Percentiles rank a stretch among this genome's conserved stretches.
Conservation (phyloP, 1,140 invertebrate genomes). For the Nasonia giraulti region DNA sequence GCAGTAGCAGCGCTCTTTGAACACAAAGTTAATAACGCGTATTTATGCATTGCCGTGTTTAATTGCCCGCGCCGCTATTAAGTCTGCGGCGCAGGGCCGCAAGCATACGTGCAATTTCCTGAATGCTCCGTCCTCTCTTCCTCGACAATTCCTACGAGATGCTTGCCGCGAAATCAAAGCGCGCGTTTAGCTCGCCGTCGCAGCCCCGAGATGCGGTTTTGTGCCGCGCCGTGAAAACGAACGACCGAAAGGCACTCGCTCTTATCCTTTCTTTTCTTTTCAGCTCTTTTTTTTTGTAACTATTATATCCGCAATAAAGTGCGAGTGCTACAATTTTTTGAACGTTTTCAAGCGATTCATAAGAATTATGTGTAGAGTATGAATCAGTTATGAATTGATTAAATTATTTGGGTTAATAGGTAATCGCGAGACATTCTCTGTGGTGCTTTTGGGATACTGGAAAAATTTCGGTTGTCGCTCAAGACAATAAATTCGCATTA, state of each 20-base stretch:
- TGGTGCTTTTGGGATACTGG: no score
- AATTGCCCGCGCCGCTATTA: slow-evolving; percentile 66
- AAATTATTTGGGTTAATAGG: no score
- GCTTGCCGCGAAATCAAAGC: slow-evolving; percentile 41
- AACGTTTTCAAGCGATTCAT: no score
- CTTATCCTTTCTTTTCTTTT: background rate
- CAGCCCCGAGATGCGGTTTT: background rate
- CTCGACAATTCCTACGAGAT: slow-evolving; percentile 34
- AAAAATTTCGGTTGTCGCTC: no score
- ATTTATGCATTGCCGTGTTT: slow-evolving; percentile 67
- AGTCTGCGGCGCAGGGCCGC: slow-evolving; percentile 41
- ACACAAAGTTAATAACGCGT: slow-evolving; percentile 68
- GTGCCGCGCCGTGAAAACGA: background rate
- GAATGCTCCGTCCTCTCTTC: slow-evolving; percentile 32
- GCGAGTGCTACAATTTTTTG: no score
- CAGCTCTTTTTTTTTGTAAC: no score
- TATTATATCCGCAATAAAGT: no score
- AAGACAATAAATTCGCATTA: no score
- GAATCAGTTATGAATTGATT: no score
- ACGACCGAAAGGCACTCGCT: background rate
- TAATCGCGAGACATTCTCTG: no score
- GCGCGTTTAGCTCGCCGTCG: slow-evolving; percentile 11
- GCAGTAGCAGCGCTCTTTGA: slow-evolving; percentile 60
- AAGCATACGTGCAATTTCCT: slow-evolving; percentile 42
- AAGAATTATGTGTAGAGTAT: no score